Evolutionary conservation across 2,888 invertebrate species (phyloP).

Genomic region (Nowickia ferox): DNA sequence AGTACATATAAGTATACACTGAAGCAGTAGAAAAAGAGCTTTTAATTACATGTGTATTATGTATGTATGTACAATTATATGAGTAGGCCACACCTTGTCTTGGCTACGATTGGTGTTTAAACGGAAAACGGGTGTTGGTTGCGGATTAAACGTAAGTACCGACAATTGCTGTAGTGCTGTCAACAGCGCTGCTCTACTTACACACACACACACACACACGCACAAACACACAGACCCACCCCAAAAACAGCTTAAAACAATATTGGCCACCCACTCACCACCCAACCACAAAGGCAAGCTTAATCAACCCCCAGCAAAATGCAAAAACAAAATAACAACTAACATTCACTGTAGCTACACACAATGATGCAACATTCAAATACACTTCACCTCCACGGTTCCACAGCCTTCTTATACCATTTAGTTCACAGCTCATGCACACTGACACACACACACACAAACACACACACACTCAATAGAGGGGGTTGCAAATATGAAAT

Average conservation of each 20-base stretch:
- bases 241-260: constrained; percentile 39
- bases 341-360: constrained; percentile 37
- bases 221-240: constrained; percentile 57
- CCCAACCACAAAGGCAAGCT: constrained; percentile 57
- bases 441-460: constrained; percentile 25
- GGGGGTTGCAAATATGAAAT: constrained; percentile 70
- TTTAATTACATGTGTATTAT: constrained; percentile 52
- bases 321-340: constrained; percentile 19
- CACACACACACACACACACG: constrained; percentile 29
- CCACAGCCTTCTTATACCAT: constrained; percentile 46
- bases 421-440: constrained; percentile 14
- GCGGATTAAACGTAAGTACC: constrained; percentile 79
- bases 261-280: constrained; percentile 66
- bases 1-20: neutral
- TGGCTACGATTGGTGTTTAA: constrained; percentile 81
- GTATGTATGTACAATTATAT: constrained; percentile 15
- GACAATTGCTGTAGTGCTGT: constrained; percentile 71
- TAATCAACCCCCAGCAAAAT: constrained; percentile 48
- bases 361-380: constrained; percentile 62
- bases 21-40: constrained; percentile 52
- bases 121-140: constrained; percentile 80
- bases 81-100: constrained; percentile 80
- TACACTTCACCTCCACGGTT: constrained; percentile 74
- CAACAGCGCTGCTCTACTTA: constrained; percentile 67
- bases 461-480: constrained; percentile 25